Evolutionary conservation across 2,113 vertebrate genomes (phyloP).

Genomic region (Nibea albiflora): DNA sequence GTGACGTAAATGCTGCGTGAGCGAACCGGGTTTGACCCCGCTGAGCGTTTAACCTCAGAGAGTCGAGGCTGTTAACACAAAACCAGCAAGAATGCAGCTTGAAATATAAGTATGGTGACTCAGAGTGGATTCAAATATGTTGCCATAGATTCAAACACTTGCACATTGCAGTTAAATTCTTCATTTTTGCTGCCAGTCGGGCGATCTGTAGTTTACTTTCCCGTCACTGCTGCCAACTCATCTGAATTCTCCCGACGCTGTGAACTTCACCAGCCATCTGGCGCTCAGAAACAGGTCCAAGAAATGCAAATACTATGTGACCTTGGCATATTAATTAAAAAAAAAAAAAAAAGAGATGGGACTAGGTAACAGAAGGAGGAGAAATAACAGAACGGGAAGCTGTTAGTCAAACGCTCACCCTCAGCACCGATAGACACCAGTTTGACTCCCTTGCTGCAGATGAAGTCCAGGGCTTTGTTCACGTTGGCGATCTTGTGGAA

Average conservation of each 20-base stretch:
- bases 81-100: not conserved
- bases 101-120: not conserved
- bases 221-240: slow-evolving; percentile 9
- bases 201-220: slow-evolving; percentile 6
- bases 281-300: not conserved
- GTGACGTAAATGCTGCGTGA: not conserved
- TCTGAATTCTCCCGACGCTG: slow-evolving; percentile 15
- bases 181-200: not conserved
- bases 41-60: slow-evolving; percentile 6
- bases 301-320: slow-evolving; percentile 28
- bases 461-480: slow-evolving; percentile 94
- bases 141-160: not conserved
- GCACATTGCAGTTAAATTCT: not conserved
- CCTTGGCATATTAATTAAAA: slow-evolving; percentile 29
- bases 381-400: not conserved
- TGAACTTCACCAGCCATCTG: slow-evolving; percentile 20
- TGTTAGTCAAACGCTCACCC: slow-evolving; percentile 82
- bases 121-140: not conserved
- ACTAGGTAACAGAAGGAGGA: not conserved
- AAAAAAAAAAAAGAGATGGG: not conserved
- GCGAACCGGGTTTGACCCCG: not conserved
- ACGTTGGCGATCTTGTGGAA: slow-evolving; percentile 96
- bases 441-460: slow-evolving; percentile 94
- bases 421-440: slow-evolving; percentile 97
- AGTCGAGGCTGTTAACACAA: not conserved